Conservation (phyloP, 2,113 vertebrate genomes). For the Neolamprologus brichardi region DNA sequence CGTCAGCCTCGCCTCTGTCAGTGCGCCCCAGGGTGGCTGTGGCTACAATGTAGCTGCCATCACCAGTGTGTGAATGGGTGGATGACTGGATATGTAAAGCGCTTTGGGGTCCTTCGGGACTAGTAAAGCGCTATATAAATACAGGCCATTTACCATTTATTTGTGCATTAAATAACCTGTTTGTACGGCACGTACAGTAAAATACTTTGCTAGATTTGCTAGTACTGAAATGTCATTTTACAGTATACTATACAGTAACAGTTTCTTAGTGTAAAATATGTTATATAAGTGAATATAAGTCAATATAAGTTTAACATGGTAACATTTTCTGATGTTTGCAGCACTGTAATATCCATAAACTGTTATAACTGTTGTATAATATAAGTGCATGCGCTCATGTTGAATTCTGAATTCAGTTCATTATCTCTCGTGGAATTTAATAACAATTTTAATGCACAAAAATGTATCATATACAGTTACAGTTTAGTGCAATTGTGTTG, state of each 20-base stretch:
- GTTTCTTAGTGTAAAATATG: not conserved
- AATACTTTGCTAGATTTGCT: not conserved
- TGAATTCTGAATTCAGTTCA: not conserved
- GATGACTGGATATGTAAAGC: too few species aligned
- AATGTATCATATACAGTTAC: not conserved
- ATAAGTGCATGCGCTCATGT: not conserved
- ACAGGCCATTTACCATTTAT: not conserved
- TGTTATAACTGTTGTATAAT: not conserved
- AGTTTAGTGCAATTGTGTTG: not conserved
- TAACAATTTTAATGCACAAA: not conserved
- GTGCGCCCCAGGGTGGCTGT: too few species aligned
- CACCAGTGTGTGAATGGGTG: too few species aligned
- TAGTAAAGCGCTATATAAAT: too few species aligned
- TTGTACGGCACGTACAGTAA: not conserved
- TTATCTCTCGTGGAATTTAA: not conserved
- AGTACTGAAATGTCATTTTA: not conserved
- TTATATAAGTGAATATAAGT: not conserved
- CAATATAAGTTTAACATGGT: not conserved
- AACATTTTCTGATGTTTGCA: not conserved
- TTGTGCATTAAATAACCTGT: rapidly evolving
- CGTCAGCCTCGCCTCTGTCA: too few species aligned
- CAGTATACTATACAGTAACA: not conserved
- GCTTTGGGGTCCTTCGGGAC: too few species aligned
- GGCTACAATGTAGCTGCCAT: too few species aligned
- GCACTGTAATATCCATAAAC: not conserved